A percentile compares a stretch with the other conserved stretches of the same genome.
phyloP scores from a whole-genome alignment of 2,797 vertebrate genomes.

The Muscicapa striata region DNA sequence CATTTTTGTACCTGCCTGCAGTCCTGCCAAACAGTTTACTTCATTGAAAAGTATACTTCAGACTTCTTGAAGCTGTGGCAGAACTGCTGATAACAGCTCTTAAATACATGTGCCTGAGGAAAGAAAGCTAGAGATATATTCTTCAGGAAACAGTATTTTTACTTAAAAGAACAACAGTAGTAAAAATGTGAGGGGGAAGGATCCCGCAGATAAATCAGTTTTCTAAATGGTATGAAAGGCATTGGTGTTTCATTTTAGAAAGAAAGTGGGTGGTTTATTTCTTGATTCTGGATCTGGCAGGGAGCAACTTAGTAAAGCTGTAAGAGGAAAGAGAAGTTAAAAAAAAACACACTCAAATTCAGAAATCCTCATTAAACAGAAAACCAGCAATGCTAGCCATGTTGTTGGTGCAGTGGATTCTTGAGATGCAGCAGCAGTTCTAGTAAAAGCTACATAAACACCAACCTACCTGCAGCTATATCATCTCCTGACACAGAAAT shows the following conservation, averaged over 20 bases:
- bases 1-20: background rate
- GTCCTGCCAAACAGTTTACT: background rate
- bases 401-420: background rate
- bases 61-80: background rate
- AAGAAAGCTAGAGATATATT: background rate
- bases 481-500: background rate
- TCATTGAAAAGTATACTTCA: background rate
- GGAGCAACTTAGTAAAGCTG: background rate
- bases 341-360: background rate
- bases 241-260: background rate
- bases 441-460: background rate
- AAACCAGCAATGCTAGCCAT: background rate
- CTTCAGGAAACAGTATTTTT: background rate
- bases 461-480: background rate
- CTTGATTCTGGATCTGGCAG: background rate
- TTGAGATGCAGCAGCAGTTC: background rate
- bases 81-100: background rate
- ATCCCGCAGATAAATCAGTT: background rate
- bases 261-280: background rate
- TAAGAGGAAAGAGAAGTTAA: background rate
- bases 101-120: background rate
- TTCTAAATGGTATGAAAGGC: background rate
- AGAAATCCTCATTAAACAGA: background rate
- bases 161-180: background rate
- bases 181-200: background rate